Evolutionary conservation across 2,113 vertebrate genomes (phyloP).

Genomic region (Pelecanoides urinatrix): DNA sequence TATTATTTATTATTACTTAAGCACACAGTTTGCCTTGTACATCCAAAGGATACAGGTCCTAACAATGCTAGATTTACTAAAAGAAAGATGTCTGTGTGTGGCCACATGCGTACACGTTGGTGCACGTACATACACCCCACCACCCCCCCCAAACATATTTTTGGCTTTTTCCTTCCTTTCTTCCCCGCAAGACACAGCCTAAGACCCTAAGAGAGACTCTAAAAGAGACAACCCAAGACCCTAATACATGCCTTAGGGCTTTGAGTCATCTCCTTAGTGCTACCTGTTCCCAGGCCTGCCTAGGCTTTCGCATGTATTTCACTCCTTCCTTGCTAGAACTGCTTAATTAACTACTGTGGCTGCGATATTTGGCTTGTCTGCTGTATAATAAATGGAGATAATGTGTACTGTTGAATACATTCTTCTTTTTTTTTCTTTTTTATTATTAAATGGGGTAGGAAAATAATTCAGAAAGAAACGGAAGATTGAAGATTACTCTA

Average conservation of each 20-base stretch:
- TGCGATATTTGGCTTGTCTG: not conserved
- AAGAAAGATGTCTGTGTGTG: too few species aligned
- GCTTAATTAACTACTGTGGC: not conserved
- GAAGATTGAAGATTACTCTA: not conserved
- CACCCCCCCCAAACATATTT: not conserved
- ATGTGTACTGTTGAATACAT: not conserved
- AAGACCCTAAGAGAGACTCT: not conserved
- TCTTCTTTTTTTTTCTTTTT: not conserved
- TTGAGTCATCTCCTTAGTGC: not conserved
- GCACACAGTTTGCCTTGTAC: not conserved
- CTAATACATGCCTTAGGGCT: not conserved
- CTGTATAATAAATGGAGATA: not conserved
- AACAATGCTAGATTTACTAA: not conserved
- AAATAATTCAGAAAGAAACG: not conserved
- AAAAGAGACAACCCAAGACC: not conserved
- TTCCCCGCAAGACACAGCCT: too few species aligned
- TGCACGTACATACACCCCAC: fast-evolving
- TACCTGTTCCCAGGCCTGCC: not conserved
- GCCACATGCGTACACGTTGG: not conserved
- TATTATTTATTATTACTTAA: not conserved
- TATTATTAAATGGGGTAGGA: not conserved
- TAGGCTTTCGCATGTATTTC: not conserved
- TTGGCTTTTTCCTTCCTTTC: not conserved
- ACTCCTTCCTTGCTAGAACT: not conserved
- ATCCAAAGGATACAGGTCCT: not conserved